Evolutionary conservation across 2,888 invertebrate species (phyloP).

Genomic region (Thera obeliscata): DNA sequence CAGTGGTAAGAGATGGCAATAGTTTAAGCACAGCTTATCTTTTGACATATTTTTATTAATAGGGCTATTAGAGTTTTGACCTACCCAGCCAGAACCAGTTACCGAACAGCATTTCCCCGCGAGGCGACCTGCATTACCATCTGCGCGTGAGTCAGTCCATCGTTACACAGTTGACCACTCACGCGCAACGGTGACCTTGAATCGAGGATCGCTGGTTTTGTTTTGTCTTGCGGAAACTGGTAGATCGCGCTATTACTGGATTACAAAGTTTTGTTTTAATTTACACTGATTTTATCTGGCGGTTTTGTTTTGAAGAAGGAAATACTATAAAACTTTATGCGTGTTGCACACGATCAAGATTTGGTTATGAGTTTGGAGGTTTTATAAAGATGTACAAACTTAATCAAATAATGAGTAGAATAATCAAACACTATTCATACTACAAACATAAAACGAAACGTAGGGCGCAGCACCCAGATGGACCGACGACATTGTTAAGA

Average conservation of each 20-base stretch:
- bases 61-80: background rate
- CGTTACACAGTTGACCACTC: conserved; percentile 51
- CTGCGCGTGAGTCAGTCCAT: conserved; percentile 27
- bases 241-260: conserved; percentile 8
- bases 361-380: background rate
- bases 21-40: no score
- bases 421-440: no score
- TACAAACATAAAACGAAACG: no score
- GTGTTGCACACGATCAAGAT: background rate
- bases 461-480: no score
- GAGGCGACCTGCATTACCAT: conserved; percentile 30
- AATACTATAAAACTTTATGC: background rate
- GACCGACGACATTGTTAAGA: no score
- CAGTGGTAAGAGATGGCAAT: no score
- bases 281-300: background rate
- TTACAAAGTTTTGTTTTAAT: conserved; percentile 10
- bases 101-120: conserved; percentile 21
- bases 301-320: background rate
- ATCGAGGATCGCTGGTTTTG: conserved; percentile 36
- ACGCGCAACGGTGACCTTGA: conserved; percentile 44
- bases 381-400: no score
- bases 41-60: no score
- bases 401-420: background rate
- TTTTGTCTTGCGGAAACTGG: conserved; percentile 27
- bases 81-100: conserved; percentile 18